These are phyloP conservation scores for Coremacera marginata DNA, from an alignment of 2,888 invertebrate genomes.

Conservation along the genomic window DNA sequence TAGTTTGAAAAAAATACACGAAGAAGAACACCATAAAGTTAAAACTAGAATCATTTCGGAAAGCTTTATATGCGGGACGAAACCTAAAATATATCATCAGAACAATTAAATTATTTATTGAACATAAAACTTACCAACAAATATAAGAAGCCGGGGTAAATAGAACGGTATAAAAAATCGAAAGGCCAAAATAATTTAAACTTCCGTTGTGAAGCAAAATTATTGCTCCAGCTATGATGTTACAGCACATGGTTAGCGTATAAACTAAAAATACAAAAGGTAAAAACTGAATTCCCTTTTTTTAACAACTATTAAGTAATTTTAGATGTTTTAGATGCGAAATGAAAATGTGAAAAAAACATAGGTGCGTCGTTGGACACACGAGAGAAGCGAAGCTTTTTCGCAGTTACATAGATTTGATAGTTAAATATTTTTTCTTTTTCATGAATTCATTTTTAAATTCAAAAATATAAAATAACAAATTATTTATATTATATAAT, in stretches of 20 bases:
- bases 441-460: no score
- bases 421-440: no score
- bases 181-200: constrained; percentile 84
- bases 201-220: constrained; percentile 76
- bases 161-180: constrained; percentile 88
- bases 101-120: background rate
- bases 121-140: constrained; percentile 79
- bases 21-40: constrained; percentile 99
- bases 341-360: no score
- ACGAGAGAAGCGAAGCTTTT: no score
- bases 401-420: no score
- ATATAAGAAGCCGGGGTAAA: constrained; percentile 98
- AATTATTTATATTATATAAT: no score
- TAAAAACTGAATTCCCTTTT: background rate
- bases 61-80: constrained; percentile 98
- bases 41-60: constrained; percentile 99
- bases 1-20: constrained; percentile 97
- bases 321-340: no score
- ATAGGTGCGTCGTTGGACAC: no score
- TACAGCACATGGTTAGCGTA: constrained; percentile 84
- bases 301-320: no score
- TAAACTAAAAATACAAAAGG: constrained; percentile 79
- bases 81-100: constrained; percentile 72
- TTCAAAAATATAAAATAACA: no score
- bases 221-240: constrained; percentile 87